These are phyloP conservation scores for Drosophila sucinea DNA, from an alignment of 1,140 invertebrate species.

Conservation along the genomic window DNA sequence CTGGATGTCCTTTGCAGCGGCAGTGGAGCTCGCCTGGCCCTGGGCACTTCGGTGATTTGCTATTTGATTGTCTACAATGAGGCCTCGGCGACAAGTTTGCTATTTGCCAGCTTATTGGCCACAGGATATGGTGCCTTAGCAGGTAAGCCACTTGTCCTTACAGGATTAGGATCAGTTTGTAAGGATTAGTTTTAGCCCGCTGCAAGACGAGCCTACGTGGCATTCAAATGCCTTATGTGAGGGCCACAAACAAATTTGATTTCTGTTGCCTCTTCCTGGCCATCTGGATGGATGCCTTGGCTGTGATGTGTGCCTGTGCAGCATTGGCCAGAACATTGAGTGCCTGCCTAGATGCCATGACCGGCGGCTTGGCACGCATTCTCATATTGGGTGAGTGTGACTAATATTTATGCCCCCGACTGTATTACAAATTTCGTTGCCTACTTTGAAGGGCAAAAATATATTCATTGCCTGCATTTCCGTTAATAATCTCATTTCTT, in stretches of 20 bases:
- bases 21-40: slow-evolving; percentile 72
- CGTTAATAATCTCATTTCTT: slow-evolving; percentile 25
- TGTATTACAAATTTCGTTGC: slow-evolving; percentile 47
- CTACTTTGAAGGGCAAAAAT: slow-evolving; percentile 34
- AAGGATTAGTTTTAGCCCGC: slow-evolving; percentile 37
- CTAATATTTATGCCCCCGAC: slow-evolving; percentile 36
- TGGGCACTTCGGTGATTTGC: slow-evolving; percentile 70
- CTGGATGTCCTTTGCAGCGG: slow-evolving; percentile 71
- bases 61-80: slow-evolving; percentile 81
- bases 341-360: slow-evolving; percentile 87
- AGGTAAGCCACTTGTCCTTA: slow-evolving; percentile 44
- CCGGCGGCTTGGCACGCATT: slow-evolving; percentile 85
- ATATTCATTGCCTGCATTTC: not conserved
- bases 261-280: slow-evolving; percentile 84
- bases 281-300: slow-evolving; percentile 86
- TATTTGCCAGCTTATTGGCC: slow-evolving; percentile 72
- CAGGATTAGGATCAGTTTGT: not conserved
- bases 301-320: slow-evolving; percentile 86
- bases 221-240: slow-evolving; percentile 80
- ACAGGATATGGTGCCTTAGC: slow-evolving; percentile 66
- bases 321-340: slow-evolving; percentile 86
- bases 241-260: slow-evolving; percentile 82
- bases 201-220: slow-evolving; percentile 74
- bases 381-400: slow-evolving; percentile 69
- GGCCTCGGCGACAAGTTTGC: slow-evolving; percentile 56